Evolutionary conservation across 2,797 vertebrate species (phyloP).

Genomic region (Dendrocincla tyrannina): DNA sequence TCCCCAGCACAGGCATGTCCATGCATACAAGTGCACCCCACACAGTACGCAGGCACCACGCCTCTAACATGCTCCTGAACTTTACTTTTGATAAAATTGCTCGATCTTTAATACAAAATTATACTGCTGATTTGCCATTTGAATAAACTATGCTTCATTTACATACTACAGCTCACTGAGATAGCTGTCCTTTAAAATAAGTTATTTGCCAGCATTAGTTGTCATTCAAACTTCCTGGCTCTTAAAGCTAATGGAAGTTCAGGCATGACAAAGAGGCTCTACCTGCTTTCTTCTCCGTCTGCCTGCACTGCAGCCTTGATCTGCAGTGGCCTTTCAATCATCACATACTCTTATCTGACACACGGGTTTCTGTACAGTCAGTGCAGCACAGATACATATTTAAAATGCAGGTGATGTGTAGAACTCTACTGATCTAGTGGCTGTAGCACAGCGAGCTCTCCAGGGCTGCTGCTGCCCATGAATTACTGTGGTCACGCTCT

Average conservation of each 20-base stretch:
- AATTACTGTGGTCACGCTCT: neutral
- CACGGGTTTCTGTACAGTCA: neutral
- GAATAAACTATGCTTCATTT: neutral
- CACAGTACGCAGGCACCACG: accelerated
- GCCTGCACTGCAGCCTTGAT: neutral
- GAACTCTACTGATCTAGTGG: neutral
- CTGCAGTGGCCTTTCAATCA: neutral
- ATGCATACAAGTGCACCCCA: neutral
- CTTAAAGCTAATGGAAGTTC: neutral
- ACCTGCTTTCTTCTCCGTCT: neutral
- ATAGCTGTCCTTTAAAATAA: neutral
- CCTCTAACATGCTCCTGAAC: neutral
- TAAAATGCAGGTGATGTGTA: neutral
- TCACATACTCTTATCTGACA: neutral
- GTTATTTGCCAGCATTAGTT: neutral
- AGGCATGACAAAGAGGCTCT: neutral
- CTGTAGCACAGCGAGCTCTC: neutral
- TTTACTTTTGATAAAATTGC: neutral
- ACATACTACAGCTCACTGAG: neutral
- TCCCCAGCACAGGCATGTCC: neutral
- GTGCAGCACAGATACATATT: neutral
- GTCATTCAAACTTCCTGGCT: neutral
- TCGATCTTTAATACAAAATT: neutral
- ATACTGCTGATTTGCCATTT: neutral
- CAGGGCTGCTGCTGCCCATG: neutral